Evolutionary conservation across 1,140 invertebrate species (phyloP).

Genomic region (Catajapyx aquilonaris): DNA sequence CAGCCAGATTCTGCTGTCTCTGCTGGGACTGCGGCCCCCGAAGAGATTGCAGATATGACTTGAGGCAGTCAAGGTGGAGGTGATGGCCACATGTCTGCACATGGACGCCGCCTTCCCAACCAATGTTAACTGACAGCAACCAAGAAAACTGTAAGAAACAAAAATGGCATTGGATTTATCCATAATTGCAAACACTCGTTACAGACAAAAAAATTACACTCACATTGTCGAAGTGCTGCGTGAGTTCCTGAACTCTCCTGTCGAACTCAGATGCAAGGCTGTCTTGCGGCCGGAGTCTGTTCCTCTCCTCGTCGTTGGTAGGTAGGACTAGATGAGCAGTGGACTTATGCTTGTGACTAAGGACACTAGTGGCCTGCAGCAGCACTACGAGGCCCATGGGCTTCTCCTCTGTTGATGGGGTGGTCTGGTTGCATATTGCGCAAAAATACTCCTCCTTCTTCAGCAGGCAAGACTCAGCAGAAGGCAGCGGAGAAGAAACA

Average conservation of each 20-base stretch:
- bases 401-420: slow-evolving; percentile 58
- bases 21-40: slow-evolving; percentile 47
- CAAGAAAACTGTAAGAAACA: slow-evolving; percentile 40
- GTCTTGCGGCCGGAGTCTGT: slow-evolving; percentile 26
- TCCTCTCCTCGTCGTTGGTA: slow-evolving; percentile 36
- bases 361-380: slow-evolving; percentile 61
- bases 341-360: slow-evolving; percentile 44
- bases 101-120: slow-evolving; percentile 81
- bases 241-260: slow-evolving; percentile 41
- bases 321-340: slow-evolving; percentile 35
- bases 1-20: slow-evolving; percentile 48
- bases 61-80: slow-evolving; percentile 78
- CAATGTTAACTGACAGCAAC: slow-evolving; percentile 63
- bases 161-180: background rate
- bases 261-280: slow-evolving; percentile 41
- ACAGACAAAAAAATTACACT: slow-evolving; percentile 11
- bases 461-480: slow-evolving; percentile 27
- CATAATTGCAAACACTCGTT: background rate
- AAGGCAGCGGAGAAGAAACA: too few relatives aligned
- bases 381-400: slow-evolving; percentile 79
- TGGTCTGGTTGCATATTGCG: slow-evolving; percentile 83
- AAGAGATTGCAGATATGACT: slow-evolving; percentile 66
- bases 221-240: slow-evolving; percentile 49
- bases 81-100: slow-evolving; percentile 94
- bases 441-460: slow-evolving; percentile 67